A percentile compares a stretch with the other conserved stretches of the same genome.
Conservation (phyloP, 1,140 invertebrate genomes). For the Chelonus insularis region DNA sequence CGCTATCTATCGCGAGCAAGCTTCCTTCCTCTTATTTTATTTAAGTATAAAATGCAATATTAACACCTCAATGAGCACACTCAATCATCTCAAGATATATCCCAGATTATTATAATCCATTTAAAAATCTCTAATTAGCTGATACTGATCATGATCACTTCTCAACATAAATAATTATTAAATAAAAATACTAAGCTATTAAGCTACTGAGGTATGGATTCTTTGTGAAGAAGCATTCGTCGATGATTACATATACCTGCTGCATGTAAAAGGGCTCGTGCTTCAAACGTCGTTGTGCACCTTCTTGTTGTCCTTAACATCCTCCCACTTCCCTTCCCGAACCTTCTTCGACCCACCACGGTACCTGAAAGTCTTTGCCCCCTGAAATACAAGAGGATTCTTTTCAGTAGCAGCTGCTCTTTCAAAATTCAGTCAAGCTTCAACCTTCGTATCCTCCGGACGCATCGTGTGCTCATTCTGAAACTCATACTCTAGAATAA, state of each 20-base stretch:
- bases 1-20: constrained; percentile 9
- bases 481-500: no score
- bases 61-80: not conserved
- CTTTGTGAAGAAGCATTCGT: no score
- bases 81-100: no score
- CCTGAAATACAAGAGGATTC: constrained; percentile 25
- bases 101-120: no score
- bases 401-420: constrained; percentile 29
- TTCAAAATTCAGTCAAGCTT: constrained; percentile 40
- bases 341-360: not conserved
- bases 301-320: not conserved
- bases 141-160: no score
- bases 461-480: no score
- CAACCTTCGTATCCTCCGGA: constrained; percentile 36
- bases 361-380: not conserved
- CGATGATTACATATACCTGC: no score
- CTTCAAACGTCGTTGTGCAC: not conserved
- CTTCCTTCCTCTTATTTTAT: constrained; percentile 12
- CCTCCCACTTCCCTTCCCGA: constrained; percentile 1
- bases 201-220: no score
- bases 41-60: not conserved
- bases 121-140: no score
- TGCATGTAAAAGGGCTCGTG: constrained; percentile 7
- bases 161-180: no score
- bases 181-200: not conserved